Evolutionary conservation across 2,888 invertebrate species (phyloP).

Genomic region (Eilema caniola): DNA sequence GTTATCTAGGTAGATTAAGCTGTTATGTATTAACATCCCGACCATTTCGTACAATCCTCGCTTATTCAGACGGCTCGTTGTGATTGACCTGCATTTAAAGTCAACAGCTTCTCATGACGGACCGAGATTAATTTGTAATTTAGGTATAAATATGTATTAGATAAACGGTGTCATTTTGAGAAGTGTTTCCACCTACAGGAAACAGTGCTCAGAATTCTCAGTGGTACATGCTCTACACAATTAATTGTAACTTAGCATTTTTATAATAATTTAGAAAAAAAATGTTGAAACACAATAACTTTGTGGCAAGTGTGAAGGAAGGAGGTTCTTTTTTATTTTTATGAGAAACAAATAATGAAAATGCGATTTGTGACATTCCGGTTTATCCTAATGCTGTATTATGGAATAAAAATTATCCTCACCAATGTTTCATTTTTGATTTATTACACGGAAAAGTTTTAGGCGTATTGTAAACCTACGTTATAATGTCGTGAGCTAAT

Average conservation of each 20-base stretch:
- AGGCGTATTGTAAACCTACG: conserved; percentile 25
- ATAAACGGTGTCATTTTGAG: conserved; percentile 80
- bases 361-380: conserved; percentile 86
- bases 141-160: conserved; percentile 83
- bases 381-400: conserved; percentile 87
- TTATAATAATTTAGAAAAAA: conserved; percentile 85
- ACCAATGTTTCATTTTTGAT: conserved; percentile 75
- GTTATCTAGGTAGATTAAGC: conserved; percentile 86
- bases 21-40: conserved; percentile 83
- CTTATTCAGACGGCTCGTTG: conserved; percentile 71
- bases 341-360: conserved; percentile 77
- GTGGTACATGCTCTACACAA: conserved; percentile 84
- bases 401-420: conserved; percentile 87
- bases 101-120: conserved; percentile 77
- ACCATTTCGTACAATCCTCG: conserved; percentile 71
- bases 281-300: conserved; percentile 81
- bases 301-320: conserved; percentile 79
- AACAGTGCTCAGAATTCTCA: conserved; percentile 79
- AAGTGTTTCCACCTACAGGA: conserved; percentile 72
- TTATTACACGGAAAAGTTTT: conserved; percentile 29
- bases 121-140: conserved; percentile 83
- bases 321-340: conserved; percentile 79
- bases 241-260: conserved; percentile 86
- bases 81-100: conserved; percentile 82
- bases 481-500: conserved; percentile 12